These are phyloP conservation scores for Agriopis marginaria DNA, from an alignment of 2,888 invertebrate species.

Conservation along the genomic window DNA sequence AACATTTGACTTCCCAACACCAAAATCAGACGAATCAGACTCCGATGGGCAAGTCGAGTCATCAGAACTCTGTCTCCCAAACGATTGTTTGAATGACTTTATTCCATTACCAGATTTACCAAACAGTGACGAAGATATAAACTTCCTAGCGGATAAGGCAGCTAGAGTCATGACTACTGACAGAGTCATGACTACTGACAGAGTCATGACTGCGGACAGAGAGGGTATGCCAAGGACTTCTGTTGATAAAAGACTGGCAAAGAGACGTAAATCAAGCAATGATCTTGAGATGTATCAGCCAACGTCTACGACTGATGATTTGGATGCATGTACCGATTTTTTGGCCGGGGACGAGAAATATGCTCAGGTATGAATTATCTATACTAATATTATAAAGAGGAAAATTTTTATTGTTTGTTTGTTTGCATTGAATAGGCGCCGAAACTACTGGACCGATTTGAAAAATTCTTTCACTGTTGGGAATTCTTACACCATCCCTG, in stretches of 20 bases:
- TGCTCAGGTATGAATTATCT: conserved; percentile 66
- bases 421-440: too few species aligned
- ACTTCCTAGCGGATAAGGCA: conserved; percentile 76
- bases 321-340: conserved; percentile 72
- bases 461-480: too few species aligned
- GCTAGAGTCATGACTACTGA: conserved; percentile 80
- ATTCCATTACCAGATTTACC: conserved; percentile 75
- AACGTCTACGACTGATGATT: conserved; percentile 78
- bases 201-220: conserved; percentile 4
- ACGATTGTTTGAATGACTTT: conserved; percentile 79
- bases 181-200: too few species aligned
- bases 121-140: conserved; percentile 74
- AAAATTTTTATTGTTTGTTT: too few species aligned
- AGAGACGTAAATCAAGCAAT: conserved; percentile 75
- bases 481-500: too few species aligned
- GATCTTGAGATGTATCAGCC: conserved; percentile 82
- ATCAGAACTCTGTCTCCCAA: conserved; percentile 77
- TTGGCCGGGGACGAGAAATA: conserved; percentile 73
- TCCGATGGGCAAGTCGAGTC: conserved; percentile 77
- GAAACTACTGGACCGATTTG: too few species aligned
- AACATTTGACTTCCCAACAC: conserved; percentile 71
- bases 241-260: conserved; percentile 66
- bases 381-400: too few species aligned
- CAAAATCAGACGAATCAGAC: conserved; percentile 78
- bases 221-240: conserved; percentile 48